phyloP scores from a whole-genome alignment of 2,888 invertebrate genomes.

The Patella caerulea region DNA sequence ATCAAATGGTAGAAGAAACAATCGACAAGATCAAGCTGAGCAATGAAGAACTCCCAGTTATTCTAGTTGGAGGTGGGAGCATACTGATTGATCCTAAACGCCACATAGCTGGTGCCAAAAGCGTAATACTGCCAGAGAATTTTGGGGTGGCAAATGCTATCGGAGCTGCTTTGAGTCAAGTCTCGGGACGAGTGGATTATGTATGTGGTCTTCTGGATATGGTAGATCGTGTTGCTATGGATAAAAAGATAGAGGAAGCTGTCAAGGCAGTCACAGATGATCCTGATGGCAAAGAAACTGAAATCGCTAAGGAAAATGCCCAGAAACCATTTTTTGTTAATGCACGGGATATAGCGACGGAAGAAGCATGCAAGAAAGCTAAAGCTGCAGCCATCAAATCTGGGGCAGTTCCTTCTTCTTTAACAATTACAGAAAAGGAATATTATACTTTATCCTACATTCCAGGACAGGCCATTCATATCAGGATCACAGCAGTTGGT shows the following conservation, averaged over 20 bases:
- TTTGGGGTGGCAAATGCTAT: conserved; percentile 67
- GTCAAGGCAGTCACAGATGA: conserved; percentile 24
- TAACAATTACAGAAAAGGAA: conserved; percentile 48
- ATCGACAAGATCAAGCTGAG: conserved; percentile 61
- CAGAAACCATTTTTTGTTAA: conserved; percentile 40
- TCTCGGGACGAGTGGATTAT: conserved; percentile 54
- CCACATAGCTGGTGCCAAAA: conserved; percentile 44
- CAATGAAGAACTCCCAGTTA: conserved; percentile 50
- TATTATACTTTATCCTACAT: conserved; percentile 61
- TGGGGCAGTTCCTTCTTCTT: conserved; percentile 41
- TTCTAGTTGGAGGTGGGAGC: conserved; percentile 66
- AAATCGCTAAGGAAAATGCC: conserved; percentile 30
- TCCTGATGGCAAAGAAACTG: conserved; percentile 26
- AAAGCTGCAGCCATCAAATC: conserved; percentile 24
- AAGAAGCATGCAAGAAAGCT: conserved; percentile 31
- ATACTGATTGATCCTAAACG: conserved; percentile 48
- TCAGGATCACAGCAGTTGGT: conserved; percentile 62
- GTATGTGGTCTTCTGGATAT: conserved; percentile 48
- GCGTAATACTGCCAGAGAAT: conserved; percentile 46
- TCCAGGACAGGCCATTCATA: conserved; percentile 61
- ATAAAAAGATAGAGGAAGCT: conserved; percentile 21
- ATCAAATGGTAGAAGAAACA: conserved; percentile 48
- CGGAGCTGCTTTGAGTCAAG: conserved; percentile 67
- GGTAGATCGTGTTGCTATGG: conserved; percentile 35
- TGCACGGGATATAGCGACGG: conserved; percentile 44